Evolutionary conservation across 2,888 invertebrate species (phyloP).

Genomic region (Scaptomyza parva): DNA sequence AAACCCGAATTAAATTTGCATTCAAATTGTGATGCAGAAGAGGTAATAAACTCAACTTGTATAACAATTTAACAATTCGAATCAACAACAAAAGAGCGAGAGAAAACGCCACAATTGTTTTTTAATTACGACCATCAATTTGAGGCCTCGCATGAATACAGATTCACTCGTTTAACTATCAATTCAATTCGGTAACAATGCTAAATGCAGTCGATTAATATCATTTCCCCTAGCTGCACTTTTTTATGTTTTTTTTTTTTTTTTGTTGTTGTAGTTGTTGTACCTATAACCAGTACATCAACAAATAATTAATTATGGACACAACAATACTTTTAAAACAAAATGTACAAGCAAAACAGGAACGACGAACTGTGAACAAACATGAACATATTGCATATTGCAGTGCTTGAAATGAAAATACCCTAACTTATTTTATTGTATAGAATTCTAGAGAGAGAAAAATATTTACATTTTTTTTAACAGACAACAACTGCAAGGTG

Average conservation of each 20-base stretch:
- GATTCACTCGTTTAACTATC: constrained; percentile 36
- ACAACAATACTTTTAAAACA: constrained; percentile 20
- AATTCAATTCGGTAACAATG: constrained; percentile 42
- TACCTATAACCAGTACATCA: constrained; percentile 19
- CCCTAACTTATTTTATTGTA: neutral
- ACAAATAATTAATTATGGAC: constrained; percentile 51
- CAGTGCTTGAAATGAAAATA: neutral
- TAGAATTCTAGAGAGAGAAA: too few relatives aligned
- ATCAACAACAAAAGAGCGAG: neutral
- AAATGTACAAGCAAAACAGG: constrained; percentile 3
- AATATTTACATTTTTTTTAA: too few relatives aligned
- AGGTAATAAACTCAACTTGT: neutral
- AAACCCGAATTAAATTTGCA: neutral
- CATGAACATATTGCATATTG: too few relatives aligned
- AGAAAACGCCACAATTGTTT: neutral
- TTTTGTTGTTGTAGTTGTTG: neutral
- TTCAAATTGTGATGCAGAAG: neutral
- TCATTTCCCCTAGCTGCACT: constrained; percentile 18
- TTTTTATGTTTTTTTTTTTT: neutral
- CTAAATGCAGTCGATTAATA: constrained; percentile 50
- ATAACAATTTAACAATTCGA: neutral
- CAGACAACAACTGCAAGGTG: too few relatives aligned
- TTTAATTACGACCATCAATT: constrained; percentile 35
- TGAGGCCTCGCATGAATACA: constrained; percentile 6
- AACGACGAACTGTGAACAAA: neutral